These are phyloP conservation scores for Orthosia gracilis DNA, from an alignment of 2,888 invertebrate species.

Conservation along the genomic window DNA sequence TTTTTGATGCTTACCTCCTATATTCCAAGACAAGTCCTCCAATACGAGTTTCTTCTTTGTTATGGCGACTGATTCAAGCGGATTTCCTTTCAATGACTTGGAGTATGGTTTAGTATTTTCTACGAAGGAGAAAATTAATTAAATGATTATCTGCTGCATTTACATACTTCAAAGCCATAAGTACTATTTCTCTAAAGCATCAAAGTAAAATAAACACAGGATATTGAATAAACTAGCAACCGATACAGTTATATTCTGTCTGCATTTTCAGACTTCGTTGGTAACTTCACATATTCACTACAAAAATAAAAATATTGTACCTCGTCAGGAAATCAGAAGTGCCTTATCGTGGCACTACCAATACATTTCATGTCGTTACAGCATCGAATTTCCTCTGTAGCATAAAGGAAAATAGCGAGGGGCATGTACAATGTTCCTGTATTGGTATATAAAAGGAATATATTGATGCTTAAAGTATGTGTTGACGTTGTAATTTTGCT, in stretches of 20 bases:
- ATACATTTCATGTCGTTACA: conserved; percentile 58
- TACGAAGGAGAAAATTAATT: no score
- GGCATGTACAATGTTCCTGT: conserved; percentile 38
- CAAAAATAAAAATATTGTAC: conserved; percentile 27
- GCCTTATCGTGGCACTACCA: conserved; percentile 48
- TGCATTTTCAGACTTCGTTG: conserved; percentile 6
- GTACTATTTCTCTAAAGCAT: neutral
- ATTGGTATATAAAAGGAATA: conserved; percentile 25
- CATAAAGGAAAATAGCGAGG: conserved; percentile 51
- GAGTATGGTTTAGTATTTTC: no score
- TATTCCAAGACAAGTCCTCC: no score
- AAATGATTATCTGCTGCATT: no score
- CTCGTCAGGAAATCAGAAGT: conserved; percentile 58
- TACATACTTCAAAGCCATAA: neutral
- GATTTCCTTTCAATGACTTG: no score
- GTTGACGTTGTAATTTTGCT: neutral
- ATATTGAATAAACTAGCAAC: neutral
- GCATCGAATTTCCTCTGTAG: conserved; percentile 56
- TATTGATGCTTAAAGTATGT: conserved; percentile 17
- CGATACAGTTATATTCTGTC: neutral
- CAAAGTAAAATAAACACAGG: neutral
- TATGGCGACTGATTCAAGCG: no score
- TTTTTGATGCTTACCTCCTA: no score
- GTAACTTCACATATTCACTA: neutral
- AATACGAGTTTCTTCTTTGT: no score